Base-by-base conservation (phyloP, 1,140 invertebrate genomes). In the Hermatobates lingyangjiaoensis region DNA sequence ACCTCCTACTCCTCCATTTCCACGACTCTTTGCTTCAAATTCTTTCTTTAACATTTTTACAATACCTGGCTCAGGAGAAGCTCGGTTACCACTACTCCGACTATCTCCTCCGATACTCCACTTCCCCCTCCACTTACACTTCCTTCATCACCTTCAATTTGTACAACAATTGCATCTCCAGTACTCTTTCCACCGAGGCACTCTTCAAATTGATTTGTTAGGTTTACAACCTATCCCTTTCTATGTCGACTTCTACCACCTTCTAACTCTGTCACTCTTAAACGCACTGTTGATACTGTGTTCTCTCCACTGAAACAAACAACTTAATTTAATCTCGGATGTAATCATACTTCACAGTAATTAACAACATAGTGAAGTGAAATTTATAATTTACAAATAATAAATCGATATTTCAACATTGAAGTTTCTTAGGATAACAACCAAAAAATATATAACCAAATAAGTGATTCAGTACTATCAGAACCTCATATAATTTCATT, bases 31-130 rank as follows among this genome's bases (percentile, higher is more conserved):
- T 7, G 83, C 82, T 67, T 88, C 84, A 62, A 88, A 86, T 62
- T 86, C 83, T 63, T 82, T 82, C 65, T 86, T 87, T 50, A 86
- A 72, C 68, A 80, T 84, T 70, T 79, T 78, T 20, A 89, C 85
- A 56, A 79, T 77, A 10, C 81, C 80, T 3, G 72, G 75, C 57
- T 77, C 79, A 30, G 76, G 73, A 46, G 80, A 53, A n/a, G 42
- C 45, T 2, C 72, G 74, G 62, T 83, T 80, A 28, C 75, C 76
- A 3, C 79, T 82, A 45, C 83, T 82, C 83, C 83, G 87, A 24
- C 83, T 87, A 57, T 81, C 82, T 62, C 87, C 81, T 23, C 84
- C 72, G 21, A 14, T 18, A 83, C 1, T 78, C 70, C 25, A 66
- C 64, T 51, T 77, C 76, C 20, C 14, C 27, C 45, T 18, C 15